Percentiles rank a stretch among this genome's conserved stretches.
Conservation (phyloP, 2,113 vertebrate genomes). For the Macroglossus sobrinus region DNA sequence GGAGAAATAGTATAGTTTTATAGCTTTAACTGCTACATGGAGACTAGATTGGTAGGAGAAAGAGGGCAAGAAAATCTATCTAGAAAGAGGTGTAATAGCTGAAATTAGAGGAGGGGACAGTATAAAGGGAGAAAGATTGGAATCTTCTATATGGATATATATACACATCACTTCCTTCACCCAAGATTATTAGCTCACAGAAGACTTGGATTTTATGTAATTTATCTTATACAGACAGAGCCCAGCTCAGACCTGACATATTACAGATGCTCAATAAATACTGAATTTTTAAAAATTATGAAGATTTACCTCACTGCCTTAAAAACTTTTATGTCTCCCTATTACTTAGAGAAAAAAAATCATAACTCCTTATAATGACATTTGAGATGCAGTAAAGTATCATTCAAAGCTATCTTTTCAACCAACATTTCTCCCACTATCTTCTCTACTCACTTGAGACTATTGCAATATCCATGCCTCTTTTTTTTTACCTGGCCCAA, state of each 20-base stretch:
- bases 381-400: background rate
- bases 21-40: background rate
- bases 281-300: background rate
- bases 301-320: background rate
- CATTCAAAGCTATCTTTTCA: background rate
- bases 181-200: background rate
- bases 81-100: background rate
- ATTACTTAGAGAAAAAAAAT: background rate
- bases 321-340: background rate
- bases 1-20: background rate
- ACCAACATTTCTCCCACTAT: background rate
- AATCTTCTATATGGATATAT: background rate
- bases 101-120: background rate
- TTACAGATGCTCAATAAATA: background rate
- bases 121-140: background rate
- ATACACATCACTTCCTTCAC: rapidly evolving
- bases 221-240: background rate
- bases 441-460: background rate
- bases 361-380: background rate
- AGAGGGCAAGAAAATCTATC: background rate
- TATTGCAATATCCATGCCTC: background rate
- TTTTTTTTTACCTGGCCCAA: background rate
- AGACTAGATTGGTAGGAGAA: background rate
- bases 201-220: background rate
- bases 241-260: background rate